Evolutionary conservation across 2,888 invertebrate genomes (phyloP).

Genomic region (Archips crataeganus): DNA sequence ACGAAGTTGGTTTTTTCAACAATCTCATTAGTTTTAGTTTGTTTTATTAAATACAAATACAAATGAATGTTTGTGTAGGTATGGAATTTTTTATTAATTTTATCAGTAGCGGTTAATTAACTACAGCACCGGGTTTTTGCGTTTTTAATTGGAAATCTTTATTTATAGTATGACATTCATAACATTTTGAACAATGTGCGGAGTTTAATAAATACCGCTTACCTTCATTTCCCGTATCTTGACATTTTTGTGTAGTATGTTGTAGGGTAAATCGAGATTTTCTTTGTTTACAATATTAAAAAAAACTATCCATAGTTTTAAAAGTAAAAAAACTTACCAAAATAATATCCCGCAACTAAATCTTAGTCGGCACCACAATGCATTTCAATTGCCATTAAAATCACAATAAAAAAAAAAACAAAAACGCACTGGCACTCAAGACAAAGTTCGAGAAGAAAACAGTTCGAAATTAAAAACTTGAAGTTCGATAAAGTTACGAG

Average conservation of each 20-base stretch:
- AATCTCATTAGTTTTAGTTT: neutral
- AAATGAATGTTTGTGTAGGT: neutral
- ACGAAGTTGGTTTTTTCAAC: too few relatives aligned
- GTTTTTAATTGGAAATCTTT: neutral
- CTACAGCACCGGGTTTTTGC: neutral
- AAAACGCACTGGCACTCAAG: constrained; percentile 35
- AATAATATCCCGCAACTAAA: constrained; percentile 18
- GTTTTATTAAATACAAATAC: neutral
- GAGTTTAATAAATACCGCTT: neutral
- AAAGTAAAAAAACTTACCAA: constrained; percentile 12
- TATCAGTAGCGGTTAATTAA: constrained; percentile 8
- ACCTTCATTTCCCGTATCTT: neutral
- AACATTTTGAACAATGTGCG: neutral
- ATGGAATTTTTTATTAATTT: neutral
- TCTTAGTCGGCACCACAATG: constrained; percentile 14
- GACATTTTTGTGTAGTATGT: neutral
- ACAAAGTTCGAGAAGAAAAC: constrained; percentile 22
- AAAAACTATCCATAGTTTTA: neutral
- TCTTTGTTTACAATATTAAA: neutral
- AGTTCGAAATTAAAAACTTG: constrained; percentile 33
- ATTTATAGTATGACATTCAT: neutral
- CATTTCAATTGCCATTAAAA: constrained; percentile 37
- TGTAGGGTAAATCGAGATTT: neutral
- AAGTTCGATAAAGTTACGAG: constrained; percentile 51
- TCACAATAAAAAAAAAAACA: constrained; percentile 41